These are phyloP conservation scores for Mimas tiliae DNA, from an alignment of 2,888 invertebrate genomes.

Conservation along the genomic window DNA sequence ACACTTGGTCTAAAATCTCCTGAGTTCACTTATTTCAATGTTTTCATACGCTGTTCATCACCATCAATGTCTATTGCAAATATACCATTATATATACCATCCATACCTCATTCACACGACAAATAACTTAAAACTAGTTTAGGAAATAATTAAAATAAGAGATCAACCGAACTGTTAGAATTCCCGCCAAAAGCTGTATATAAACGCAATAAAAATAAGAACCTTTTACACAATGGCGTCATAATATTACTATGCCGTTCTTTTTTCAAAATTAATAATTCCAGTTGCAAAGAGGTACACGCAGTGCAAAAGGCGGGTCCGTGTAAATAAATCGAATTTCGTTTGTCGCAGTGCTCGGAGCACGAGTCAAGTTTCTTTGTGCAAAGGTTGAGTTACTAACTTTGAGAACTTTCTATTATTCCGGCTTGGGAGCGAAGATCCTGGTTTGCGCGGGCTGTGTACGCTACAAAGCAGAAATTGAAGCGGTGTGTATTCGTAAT, in stretches of 20 bases:
- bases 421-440: conserved; percentile 31
- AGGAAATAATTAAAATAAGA: too few species aligned
- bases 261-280: conserved; percentile 12
- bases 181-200: too few species aligned
- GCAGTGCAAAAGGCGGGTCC: conserved; percentile 14
- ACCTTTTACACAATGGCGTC: conserved; percentile 4
- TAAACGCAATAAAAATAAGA: too few species aligned
- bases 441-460: conserved; percentile 27
- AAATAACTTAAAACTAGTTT: too few species aligned
- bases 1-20: too few species aligned
- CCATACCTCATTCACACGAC: too few species aligned
- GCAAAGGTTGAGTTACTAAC: conserved; percentile 43
- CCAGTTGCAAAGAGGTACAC: conserved; percentile 8
- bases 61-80: too few species aligned
- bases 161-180: too few species aligned
- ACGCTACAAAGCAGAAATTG: conserved; percentile 11
- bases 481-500: conserved; percentile 16
- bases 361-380: conserved; percentile 41
- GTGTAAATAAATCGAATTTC: conserved; percentile 57
- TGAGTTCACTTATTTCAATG: too few species aligned
- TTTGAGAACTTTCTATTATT: conserved; percentile 42
- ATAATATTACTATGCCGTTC: neutral
- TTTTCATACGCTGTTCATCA: too few species aligned
- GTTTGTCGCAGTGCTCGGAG: conserved; percentile 37
- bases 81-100: too few species aligned